Evolutionary conservation across 2,888 invertebrate species (phyloP), one percentile per base, ranked within the genome.

Genomic region (Nasonovia ribisnigri): DNA sequence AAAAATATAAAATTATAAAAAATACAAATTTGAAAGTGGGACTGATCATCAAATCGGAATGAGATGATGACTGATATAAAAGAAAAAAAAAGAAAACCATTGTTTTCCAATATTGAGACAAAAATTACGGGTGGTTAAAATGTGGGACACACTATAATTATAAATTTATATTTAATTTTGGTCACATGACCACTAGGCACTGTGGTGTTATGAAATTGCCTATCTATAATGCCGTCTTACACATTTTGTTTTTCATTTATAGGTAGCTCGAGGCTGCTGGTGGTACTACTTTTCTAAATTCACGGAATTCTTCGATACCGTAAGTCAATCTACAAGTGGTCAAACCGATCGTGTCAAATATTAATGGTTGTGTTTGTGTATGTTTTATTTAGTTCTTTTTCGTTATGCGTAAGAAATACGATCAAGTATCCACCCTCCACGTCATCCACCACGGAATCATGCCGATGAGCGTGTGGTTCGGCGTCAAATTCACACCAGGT

Each of bases 201-300:
- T 8, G 42, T n/a, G 20, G 20, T 26, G 86, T 67, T 29, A 24
- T 11, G 10, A 57, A 46, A 93, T 90, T 60, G 60, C 60, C 57
- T 90, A 90, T 43, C 3, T 8, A 48, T 10, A 86, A 54, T 84
- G 89, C 84, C 84, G 90, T 93, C 16, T 84, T 16, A 84, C 24
- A 42, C 54, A 3, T 54, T 86, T 29, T 8, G 1, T 26, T 84
- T 94, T 93, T 93, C 91, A 91, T 94, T 95, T 96, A 91, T 96
- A 98, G 98, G 98, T 98, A 96, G 98, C 97, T 8, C 95, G 96
- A 67, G 98, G 97, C 60, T 98, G 98, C 95, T 99, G 98, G 98
- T 98, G 98, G 98, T 99, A 99, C 95, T 99, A 98, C 96, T 97
- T 99, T 95, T 98, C 99, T 54, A 99, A 99, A 96, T 98, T 99